These are phyloP conservation scores for Pollenia amentaria DNA, from an alignment of 2,888 invertebrate species.

Conservation along the genomic window DNA sequence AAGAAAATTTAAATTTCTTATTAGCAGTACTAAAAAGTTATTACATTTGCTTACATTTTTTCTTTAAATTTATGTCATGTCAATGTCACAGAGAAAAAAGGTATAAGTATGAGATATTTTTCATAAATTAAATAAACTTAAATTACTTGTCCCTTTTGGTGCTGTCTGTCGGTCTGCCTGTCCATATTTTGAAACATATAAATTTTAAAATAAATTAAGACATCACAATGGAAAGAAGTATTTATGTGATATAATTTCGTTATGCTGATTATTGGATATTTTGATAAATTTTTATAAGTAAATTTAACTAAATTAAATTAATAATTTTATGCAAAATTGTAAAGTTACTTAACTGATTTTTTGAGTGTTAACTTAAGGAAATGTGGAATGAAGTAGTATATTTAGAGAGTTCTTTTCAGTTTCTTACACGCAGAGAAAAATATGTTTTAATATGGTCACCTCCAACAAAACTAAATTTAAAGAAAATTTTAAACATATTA, in stretches of 20 bases:
- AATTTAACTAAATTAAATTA: constrained; percentile 52
- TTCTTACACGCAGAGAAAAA: too few relatives aligned
- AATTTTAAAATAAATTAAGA: constrained; percentile 60
- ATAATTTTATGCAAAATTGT: constrained; percentile 62
- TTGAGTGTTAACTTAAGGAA: too few relatives aligned
- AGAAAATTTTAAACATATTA: too few relatives aligned
- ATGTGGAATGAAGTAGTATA: too few relatives aligned
- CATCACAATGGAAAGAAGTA: constrained; percentile 29
- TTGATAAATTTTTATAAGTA: constrained; percentile 19
- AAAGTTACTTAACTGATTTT: neutral
- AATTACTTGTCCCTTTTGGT: neutral
- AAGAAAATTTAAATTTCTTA: constrained; percentile 45
- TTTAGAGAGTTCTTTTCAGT: too few relatives aligned
- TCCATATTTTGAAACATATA: constrained; percentile 5
- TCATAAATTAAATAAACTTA: constrained; percentile 33
- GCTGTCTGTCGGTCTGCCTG: neutral
- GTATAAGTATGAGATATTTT: neutral
- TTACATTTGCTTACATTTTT: constrained; percentile 29
- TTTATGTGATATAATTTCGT: neutral
- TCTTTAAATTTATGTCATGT: constrained; percentile 32
- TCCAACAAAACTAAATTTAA: too few relatives aligned
- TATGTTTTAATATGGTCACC: too few relatives aligned
- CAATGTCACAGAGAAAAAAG: constrained; percentile 41
- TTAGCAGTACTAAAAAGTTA: neutral
- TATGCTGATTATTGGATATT: neutral